Evolutionary conservation across 2,797 vertebrate genomes (phyloP).

Genomic region (Eptatretus atami): DNA sequence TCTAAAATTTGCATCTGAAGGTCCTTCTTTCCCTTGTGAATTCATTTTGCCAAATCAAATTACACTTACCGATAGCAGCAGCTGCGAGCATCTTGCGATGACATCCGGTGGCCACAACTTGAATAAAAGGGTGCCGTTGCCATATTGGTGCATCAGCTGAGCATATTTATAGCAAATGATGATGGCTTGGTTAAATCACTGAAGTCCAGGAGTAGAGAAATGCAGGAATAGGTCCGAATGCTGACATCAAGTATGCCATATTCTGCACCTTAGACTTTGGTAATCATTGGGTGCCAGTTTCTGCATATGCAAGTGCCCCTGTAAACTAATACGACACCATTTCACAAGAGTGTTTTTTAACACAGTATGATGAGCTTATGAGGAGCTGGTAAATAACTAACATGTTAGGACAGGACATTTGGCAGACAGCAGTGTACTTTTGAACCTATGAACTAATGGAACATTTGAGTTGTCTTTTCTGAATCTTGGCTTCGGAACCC

Average conservation of each 20-base stretch:
- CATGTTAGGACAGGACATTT: no score
- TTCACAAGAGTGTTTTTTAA: no score
- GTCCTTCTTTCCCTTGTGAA: not conserved
- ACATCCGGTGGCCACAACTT: slow-evolving; percentile 26
- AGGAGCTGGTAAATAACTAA: no score
- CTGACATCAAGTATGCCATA: slow-evolving; percentile 56
- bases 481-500: no score
- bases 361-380: no score
- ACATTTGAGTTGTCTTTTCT: no score
- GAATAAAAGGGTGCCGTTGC: slow-evolving; percentile 39
- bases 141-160: slow-evolving; percentile 61
- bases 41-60: not conserved
- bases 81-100: slow-evolving; percentile 42
- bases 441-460: no score
- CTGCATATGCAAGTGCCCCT: slow-evolving; percentile 70
- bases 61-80: slow-evolving; percentile 33
- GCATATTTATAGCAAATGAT: slow-evolving; percentile 50
- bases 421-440: no score
- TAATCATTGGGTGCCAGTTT: slow-evolving; percentile 77
- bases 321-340: slow-evolving; percentile 2
- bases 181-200: slow-evolving; percentile 44
- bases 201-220: slow-evolving; percentile 64
- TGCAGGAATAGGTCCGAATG: slow-evolving; percentile 33
- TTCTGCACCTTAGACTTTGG: slow-evolving; percentile 63
- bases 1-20: no score